phyloP scores from a whole-genome alignment of 2,888 invertebrate species.

The Amblyteles armatorius region DNA sequence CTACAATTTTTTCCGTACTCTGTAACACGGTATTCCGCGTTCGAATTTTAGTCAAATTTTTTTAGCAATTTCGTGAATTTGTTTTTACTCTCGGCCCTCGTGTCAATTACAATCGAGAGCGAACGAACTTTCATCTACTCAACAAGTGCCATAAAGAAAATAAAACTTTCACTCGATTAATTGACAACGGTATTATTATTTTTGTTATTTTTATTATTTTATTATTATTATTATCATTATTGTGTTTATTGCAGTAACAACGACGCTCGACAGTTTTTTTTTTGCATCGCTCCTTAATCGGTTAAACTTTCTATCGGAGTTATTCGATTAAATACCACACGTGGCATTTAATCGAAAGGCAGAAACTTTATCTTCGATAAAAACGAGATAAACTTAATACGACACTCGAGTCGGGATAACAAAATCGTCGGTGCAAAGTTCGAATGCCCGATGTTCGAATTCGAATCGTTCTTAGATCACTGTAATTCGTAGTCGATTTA shows the following conservation, averaged over 20 bases:
- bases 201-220: background rate
- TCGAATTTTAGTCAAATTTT: background rate
- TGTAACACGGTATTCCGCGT: background rate
- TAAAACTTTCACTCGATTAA: background rate
- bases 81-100: background rate
- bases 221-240: background rate
- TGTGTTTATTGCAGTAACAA: background rate
- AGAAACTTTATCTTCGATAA: conserved; percentile 5
- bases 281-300: background rate
- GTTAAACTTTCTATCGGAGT: background rate
- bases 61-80: background rate
- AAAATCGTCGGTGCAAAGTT: background rate
- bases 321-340: no score
- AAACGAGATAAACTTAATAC: background rate
- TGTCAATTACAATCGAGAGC: background rate
- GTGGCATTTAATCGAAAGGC: background rate
- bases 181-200: background rate
- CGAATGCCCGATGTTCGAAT: background rate
- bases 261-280: background rate
- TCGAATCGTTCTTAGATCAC: background rate
- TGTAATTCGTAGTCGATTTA: background rate
- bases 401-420: background rate
- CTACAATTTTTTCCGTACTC: background rate
- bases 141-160: background rate
- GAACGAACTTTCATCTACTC: background rate